Base-by-base conservation (phyloP, 2,888 invertebrate species). In the Nomada flava region DNA sequence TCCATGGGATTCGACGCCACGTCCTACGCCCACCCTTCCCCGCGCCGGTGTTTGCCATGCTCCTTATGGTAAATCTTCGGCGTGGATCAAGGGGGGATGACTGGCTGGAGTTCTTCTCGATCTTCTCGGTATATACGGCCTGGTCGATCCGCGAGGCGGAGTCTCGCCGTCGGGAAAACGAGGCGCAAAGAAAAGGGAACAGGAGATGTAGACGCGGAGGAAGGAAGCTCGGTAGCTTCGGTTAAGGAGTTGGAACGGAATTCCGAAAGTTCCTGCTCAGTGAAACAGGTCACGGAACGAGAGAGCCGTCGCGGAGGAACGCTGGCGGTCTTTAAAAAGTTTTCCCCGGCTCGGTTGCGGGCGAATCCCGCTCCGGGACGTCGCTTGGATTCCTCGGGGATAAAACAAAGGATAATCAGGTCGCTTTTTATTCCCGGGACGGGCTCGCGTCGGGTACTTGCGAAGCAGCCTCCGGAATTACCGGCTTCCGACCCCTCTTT, bases 261-360 rank as follows among this genome's bases (percentile, higher is more conserved):
- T 83, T 81, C 82, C 73, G 23, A 65, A 87, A 88, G 84, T 86
- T 87, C 23, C 65, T 73, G 63, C 68, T 88, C 79, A 62, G 76
- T 81, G 86, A 90, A 89, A 89, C 91, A 89, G 89, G 91, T 91
- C 91, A 91, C 90, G 90, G 88, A 82, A 63, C 64, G 70, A 67
- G 63, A 64, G 78, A 80, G 47, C 62, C 42, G 70, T 60, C 47
- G 52, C 68, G 68, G 72, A 77, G 71, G 65, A 72, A 70, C 53
- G 82, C 73, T 64, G 73, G 76, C 62, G 79, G 85, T 89, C 85
- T 90, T 89, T 91, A 90, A 89, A 90, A 91, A 91, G 85, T 91
- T 91, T 86, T 83, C 67, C 55, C 76, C 63, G 57, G 73, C 64
- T 70, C 62, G 57, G 57, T 57, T 50, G 70, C 29, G 73, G 47